phyloP scores from a whole-genome alignment of 1,140 invertebrate genomes.

The Battus philenor region DNA sequence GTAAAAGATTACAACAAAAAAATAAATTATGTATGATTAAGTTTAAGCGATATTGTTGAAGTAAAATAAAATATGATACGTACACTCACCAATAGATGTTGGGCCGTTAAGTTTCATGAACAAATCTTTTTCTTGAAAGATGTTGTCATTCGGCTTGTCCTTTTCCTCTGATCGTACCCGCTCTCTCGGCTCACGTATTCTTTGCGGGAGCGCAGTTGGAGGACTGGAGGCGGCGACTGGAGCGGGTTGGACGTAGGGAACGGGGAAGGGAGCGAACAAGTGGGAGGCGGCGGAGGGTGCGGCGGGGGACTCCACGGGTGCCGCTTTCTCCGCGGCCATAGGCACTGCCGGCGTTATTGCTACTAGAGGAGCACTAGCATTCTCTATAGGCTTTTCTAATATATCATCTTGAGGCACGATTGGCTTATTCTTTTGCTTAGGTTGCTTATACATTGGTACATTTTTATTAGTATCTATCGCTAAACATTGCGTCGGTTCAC shows the following conservation, averaged over 20 bases:
- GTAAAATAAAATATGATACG: too few relatives aligned
- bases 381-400: slow-evolving; percentile 27
- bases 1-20: too few relatives aligned
- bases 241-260: background rate
- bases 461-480: slow-evolving; percentile 52
- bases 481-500: slow-evolving; percentile 43
- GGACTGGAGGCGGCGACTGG: slow-evolving; percentile 1
- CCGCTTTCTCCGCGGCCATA: background rate
- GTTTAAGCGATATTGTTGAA: too few relatives aligned
- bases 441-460: slow-evolving; percentile 41
- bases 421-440: slow-evolving; percentile 49
- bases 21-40: too few relatives aligned
- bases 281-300: background rate
- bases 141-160: slow-evolving; percentile 24
- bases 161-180: slow-evolving; percentile 43
- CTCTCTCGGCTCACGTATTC: slow-evolving; percentile 41
- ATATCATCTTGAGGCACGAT: slow-evolving; percentile 50
- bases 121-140: slow-evolving; percentile 27
- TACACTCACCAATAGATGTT: slow-evolving; percentile 14
- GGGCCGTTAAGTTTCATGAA: slow-evolving; percentile 42
- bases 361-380: slow-evolving; percentile 14
- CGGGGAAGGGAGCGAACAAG: slow-evolving; percentile 2
- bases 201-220: slow-evolving; percentile 36
- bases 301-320: slow-evolving; percentile 4
- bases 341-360: background rate